These are phyloP conservation scores for Pangasius mekongensis DNA, from an alignment of 2,797 vertebrate species.

Conservation along the genomic window DNA sequence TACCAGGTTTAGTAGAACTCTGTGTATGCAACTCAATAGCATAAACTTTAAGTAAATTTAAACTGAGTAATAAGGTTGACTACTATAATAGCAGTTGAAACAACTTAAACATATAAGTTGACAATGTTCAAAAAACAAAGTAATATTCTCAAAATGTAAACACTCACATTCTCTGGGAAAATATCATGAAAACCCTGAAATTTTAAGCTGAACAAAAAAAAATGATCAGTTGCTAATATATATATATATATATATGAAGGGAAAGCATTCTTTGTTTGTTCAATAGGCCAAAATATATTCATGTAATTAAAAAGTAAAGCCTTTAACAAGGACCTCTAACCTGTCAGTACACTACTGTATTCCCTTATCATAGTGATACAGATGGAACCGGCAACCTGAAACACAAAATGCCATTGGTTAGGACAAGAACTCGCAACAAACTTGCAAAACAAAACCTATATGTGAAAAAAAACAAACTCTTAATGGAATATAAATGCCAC, in stretches of 20 bases:
- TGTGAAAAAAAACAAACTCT: not conserved
- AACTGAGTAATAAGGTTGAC: not conserved
- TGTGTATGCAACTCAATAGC: not conserved
- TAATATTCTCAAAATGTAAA: not conserved
- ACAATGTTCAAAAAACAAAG: not conserved
- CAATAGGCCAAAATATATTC: not conserved
- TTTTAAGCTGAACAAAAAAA: not conserved
- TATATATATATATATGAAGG: not conserved
- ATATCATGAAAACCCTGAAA: not conserved
- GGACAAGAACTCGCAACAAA: not conserved
- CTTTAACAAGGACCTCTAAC: not conserved
- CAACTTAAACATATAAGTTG: not conserved
- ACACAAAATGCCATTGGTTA: not conserved
- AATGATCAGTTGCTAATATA: not conserved
- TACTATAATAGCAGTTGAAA: not conserved
- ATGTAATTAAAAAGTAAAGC: not conserved
- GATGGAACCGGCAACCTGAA: not conserved
- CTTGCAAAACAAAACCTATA: not conserved
- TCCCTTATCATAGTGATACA: not conserved
- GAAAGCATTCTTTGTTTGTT: not conserved
- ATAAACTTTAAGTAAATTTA: not conserved
- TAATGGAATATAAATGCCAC: not conserved
- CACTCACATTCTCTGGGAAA: not conserved
- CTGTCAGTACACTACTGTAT: not conserved
- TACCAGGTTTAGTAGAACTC: not conserved